Evolutionary conservation across 2,888 invertebrate species (phyloP).

Genomic region (Doris montereyensis): DNA sequence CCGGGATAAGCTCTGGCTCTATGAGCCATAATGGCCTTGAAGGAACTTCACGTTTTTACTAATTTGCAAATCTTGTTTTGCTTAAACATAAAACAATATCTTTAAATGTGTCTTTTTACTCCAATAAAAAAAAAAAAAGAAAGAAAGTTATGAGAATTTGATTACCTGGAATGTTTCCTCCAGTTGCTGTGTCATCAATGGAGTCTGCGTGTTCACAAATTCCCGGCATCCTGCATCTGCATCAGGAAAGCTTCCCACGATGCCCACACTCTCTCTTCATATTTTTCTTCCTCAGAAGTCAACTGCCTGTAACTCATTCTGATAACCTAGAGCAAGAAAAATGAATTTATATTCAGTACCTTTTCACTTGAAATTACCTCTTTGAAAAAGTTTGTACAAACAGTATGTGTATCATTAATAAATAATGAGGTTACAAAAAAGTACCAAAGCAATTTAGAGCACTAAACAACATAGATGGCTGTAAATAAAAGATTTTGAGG

Average conservation of each 20-base stretch:
- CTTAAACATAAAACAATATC: too few species aligned
- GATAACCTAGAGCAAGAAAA: conserved; percentile 57
- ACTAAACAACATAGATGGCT: too few species aligned
- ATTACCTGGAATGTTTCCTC: conserved; percentile 59
- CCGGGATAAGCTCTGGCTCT: too few species aligned
- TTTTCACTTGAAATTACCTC: background rate
- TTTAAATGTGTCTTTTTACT: too few species aligned
- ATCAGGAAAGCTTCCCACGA: conserved; percentile 69
- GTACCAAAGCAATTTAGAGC: too few species aligned
- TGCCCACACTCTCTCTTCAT: conserved; percentile 65
- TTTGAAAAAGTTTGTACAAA: background rate
- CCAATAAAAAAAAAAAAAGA: too few species aligned
- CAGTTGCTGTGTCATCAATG: conserved; percentile 66
- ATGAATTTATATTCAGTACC: background rate
- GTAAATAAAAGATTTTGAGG: too few species aligned
- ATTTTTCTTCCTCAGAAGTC: conserved; percentile 66
- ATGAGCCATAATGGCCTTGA: too few species aligned
- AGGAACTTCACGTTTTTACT: too few species aligned
- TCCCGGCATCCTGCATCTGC: conserved; percentile 70
- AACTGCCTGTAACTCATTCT: conserved; percentile 69
- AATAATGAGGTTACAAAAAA: too few species aligned
- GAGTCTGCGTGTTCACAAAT: conserved; percentile 71
- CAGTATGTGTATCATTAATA: background rate
- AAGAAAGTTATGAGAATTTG: too few species aligned
- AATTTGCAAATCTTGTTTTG: too few species aligned